phyloP scores from a whole-genome alignment of 1,140 invertebrate species.

The Trichomalopsis sarcophagae region DNA sequence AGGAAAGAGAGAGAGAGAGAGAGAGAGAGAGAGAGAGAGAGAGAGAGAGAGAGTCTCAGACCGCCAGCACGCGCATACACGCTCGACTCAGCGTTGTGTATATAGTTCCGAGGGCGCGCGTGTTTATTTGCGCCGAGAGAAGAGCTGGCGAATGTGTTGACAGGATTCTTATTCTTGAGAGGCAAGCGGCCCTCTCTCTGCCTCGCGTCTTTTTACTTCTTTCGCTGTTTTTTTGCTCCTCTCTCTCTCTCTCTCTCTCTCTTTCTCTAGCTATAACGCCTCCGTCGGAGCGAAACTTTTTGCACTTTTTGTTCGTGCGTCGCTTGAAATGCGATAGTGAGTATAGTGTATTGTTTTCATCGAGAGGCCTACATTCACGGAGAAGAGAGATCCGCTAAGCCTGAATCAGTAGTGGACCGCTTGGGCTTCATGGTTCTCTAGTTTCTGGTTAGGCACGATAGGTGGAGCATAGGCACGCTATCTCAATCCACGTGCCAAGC shows the following conservation, averaged over 20 bases:
- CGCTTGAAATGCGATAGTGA: neutral
- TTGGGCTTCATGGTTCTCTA: too few species aligned
- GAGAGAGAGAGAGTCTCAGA: neutral
- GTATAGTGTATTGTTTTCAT: neutral
- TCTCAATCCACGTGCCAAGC: too few species aligned
- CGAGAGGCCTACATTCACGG: neutral
- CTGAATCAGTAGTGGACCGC: too few species aligned
- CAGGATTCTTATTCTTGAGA: slow-evolving; percentile 37
- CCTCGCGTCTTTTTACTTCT: slow-evolving; percentile 29
- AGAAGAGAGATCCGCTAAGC: too few species aligned
- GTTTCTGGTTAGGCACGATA: too few species aligned
- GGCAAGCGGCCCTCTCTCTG: neutral
- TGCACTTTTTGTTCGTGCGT: neutral
- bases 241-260: too few species aligned
- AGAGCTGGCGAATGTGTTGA: slow-evolving; percentile 16
- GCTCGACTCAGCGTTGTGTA: neutral
- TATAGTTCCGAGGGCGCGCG: neutral
- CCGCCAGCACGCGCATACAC: neutral
- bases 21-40: slow-evolving; percentile 20
- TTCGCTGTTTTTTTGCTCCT: neutral
- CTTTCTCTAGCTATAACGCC: neutral
- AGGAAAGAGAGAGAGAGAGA: slow-evolving; percentile 1
- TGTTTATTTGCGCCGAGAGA: slow-evolving; percentile 34
- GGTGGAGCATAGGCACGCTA: too few species aligned
- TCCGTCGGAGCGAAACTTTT: neutral